Evolutionary conservation across 2,888 invertebrate genomes (phyloP).

Genomic region (Leptarthrus brevirostris): DNA sequence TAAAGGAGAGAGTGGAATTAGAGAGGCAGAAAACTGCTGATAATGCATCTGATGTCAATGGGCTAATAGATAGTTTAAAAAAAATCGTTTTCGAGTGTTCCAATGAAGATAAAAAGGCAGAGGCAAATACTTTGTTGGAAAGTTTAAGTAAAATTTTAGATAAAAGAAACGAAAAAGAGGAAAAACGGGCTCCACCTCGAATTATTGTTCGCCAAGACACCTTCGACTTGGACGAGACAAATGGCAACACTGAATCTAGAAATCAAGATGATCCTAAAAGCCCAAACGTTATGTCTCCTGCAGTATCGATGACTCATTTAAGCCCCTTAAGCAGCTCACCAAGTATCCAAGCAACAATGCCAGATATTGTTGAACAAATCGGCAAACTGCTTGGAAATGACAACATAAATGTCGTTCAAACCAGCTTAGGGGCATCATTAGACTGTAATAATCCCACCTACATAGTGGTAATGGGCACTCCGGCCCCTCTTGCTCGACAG

Average conservation of each 20-base stretch:
- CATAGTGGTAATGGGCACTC: constrained; percentile 53
- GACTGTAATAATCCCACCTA: constrained; percentile 50
- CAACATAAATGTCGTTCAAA: constrained; percentile 55
- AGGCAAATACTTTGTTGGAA: constrained; percentile 47
- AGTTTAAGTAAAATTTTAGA: constrained; percentile 29
- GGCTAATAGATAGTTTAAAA: constrained; percentile 42
- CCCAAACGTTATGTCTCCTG: not conserved
- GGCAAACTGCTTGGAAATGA: constrained; percentile 56
- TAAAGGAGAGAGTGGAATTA: constrained; percentile 54
- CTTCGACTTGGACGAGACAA: constrained; percentile 58
- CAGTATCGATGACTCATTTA: not conserved
- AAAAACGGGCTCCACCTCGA: constrained; percentile 51
- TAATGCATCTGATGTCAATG: constrained; percentile 28
- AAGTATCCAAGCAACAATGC: constrained; percentile 54
- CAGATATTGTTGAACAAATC: constrained; percentile 59
- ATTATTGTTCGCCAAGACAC: constrained; percentile 59
- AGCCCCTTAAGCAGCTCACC: not conserved
- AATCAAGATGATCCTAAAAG: not conserved
- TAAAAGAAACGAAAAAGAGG: not conserved
- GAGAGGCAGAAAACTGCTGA: constrained; percentile 38
- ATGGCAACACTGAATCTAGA: not conserved
- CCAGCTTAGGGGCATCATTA: constrained; percentile 39
- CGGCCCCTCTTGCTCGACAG: not conserved
- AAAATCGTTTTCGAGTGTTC: constrained; percentile 44
- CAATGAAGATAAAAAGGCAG: constrained; percentile 40